phyloP scores from a whole-genome alignment of 2,797 vertebrate species.

The Sebastes itinus region DNA sequence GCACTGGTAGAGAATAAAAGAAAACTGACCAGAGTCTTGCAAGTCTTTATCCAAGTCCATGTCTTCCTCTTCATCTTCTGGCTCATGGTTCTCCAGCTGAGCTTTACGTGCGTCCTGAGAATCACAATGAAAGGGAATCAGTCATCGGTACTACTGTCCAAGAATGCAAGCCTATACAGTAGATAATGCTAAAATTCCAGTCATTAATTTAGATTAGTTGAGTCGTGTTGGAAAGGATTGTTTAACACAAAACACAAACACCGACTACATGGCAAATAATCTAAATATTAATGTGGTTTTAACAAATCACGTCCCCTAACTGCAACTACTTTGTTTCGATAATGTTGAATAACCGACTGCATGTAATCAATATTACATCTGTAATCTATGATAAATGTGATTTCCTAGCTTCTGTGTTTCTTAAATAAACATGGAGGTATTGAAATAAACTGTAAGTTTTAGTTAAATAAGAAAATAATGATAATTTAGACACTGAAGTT shows the following conservation, averaged over 20 bases:
- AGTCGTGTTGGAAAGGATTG: not conserved
- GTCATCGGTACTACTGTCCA: not conserved
- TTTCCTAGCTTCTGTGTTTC: not conserved
- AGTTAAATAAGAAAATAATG: not conserved
- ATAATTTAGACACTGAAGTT: not conserved
- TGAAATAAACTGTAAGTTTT: not conserved
- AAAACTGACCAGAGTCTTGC: conserved; percentile 86
- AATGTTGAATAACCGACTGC: not conserved
- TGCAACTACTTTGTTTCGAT: not conserved
- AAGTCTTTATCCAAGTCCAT: conserved; percentile 88
- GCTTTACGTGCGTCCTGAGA: conserved; percentile 92
- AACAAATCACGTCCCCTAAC: not conserved
- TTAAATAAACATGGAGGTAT: not conserved
- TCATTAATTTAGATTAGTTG: not conserved
- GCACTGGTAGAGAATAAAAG: not conserved
- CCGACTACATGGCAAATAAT: not conserved
- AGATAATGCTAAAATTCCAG: not conserved
- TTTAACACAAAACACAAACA: not conserved
- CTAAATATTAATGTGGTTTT: not conserved
- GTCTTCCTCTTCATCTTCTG: conserved; percentile 95
- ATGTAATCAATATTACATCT: not conserved
- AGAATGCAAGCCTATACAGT: not conserved
- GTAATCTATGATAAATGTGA: not conserved
- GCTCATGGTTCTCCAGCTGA: conserved; percentile 97
- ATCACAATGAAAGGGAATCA: not conserved